Evolutionary conservation across 2,888 invertebrate species (phyloP), one percentile per base, ranked within the genome.

Genomic region (Hypercompe scribonia): DNA sequence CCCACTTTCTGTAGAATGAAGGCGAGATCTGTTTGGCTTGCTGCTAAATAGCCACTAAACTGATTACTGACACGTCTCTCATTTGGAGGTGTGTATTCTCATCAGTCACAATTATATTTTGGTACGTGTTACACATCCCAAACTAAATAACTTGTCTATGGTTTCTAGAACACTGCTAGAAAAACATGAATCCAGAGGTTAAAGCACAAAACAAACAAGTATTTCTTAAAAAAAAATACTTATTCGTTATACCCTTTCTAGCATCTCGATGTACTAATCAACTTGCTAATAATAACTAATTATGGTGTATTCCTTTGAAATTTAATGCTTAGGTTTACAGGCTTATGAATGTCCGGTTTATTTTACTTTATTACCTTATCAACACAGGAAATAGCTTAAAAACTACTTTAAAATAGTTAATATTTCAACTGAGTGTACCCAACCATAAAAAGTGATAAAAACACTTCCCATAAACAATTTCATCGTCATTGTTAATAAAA

Each of bases 1-100:
- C 70, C 73, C 70, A 66, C 70, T 66, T 70, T 66, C 73, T 70
- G 70, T 70, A 24, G 68, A 71, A 39, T n/a, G 50, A 36, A 63
- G 36, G 21, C 21, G 28, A 46, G 73, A 69, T 70, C 63, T 69
- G 69, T 66, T 70, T 61, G 34, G 31, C 64, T 65, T 28, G 65
- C 42, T 24, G 68, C 24, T 73, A 70, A 73, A 70, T 66, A 46
- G 50, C 61, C 21, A 24, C 69, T 33, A 34, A 58, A 42, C 39
- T 31, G 42, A 61, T 39, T 28, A 39, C 36, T 28, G 39, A 34
- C 21, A 31, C 24, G 50, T n/a, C 46, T 33, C 31, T 28, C 39
- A 73, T 63, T 54, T 65, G 21, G 46, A 31, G 50, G 58, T 54
- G 50, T 24, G 11, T 24, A 54, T 54, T 54, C 50, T 54, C 50